Base-by-base conservation (phyloP, 2,797 vertebrate genomes). In the Pipistrellus kuhlii region DNA sequence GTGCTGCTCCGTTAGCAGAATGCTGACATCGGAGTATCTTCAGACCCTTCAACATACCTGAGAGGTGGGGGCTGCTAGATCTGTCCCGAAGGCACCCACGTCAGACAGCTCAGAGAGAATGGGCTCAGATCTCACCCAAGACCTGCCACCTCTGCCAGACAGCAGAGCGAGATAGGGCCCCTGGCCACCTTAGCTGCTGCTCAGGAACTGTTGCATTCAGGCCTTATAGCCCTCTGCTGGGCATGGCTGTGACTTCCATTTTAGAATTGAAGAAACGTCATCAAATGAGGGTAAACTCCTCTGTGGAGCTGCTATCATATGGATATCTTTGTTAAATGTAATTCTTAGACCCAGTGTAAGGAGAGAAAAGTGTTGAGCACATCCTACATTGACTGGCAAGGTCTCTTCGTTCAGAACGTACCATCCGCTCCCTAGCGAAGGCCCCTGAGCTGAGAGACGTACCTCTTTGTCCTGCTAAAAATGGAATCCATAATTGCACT, bases 401-500 rank as follows among this genome's bases (percentile, higher is more conserved):
- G 21, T 85, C 87, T 91, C 90, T 90, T 90, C 83, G 2, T 93
- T 93, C 92, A 86, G 96, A 77, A 27, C 88, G 91, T 95, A 12
- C 94, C 15, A 14, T 94, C 95, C 69, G 71, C 85, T 94, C 30
- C 11, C 23, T 94, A 68, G 82, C 95, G 85, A 94, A 90, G 90
- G 62, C 95, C 90, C 77, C 18, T 8, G 5, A 46, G 35, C 90
- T 8, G 59, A 93, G 59, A 93, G 85, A 91, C 96, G 95, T 94
- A 90, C 82, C 84, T 97, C 97, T 86, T 75, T 69, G 44, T 96
- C 96, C 91, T 85, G 51, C 78, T 97, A 89, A 95, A 97, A 97
- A 81, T 88, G 83, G 96, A 96, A 81, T 97, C 93, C 96, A 85
- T 96, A 97, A 97, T 96, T 87, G 93, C 41, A 88, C 55, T 94